phyloP scores from a whole-genome alignment of 2,113 vertebrate species.

The Hippolais icterina region DNA sequence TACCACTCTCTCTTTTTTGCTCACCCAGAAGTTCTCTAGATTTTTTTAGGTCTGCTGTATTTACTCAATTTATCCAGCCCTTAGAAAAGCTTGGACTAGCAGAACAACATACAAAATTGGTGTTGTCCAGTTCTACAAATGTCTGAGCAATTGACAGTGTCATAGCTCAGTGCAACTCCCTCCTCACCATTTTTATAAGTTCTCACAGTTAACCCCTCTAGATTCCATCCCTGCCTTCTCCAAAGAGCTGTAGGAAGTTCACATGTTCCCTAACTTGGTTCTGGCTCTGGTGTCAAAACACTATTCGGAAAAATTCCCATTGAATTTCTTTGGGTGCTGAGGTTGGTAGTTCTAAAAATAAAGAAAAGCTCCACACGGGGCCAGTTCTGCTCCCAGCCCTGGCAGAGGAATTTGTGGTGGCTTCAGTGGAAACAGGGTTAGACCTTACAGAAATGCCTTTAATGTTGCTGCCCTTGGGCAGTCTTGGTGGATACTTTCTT shows the following conservation, averaged over 20 bases:
- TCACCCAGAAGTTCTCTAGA: neutral
- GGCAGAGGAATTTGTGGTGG: neutral
- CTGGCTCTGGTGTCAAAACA: neutral
- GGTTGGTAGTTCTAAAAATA: neutral
- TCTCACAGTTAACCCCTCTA: neutral
- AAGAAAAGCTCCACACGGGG: neutral
- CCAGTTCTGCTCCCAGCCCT: neutral
- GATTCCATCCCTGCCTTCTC: neutral
- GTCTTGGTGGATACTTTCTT: neutral
- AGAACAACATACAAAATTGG: neutral
- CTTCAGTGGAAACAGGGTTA: neutral
- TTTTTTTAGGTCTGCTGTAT: neutral
- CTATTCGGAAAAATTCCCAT: neutral
- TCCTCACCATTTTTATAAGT: neutral
- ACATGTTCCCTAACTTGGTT: neutral
- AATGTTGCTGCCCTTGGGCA: neutral
- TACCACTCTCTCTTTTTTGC: neutral
- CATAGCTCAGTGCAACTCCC: fast-evolving
- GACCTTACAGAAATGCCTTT: neutral
- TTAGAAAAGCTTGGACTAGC: neutral
- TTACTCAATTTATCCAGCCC: neutral
- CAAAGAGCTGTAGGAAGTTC: neutral
- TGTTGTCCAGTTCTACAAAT: neutral
- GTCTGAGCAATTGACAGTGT: neutral
- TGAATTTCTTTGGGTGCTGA: neutral